Evolutionary conservation across 53 echinoderm and acorn worm genomes (phyloP).

Genomic region (Zoroaster sp.): DNA sequence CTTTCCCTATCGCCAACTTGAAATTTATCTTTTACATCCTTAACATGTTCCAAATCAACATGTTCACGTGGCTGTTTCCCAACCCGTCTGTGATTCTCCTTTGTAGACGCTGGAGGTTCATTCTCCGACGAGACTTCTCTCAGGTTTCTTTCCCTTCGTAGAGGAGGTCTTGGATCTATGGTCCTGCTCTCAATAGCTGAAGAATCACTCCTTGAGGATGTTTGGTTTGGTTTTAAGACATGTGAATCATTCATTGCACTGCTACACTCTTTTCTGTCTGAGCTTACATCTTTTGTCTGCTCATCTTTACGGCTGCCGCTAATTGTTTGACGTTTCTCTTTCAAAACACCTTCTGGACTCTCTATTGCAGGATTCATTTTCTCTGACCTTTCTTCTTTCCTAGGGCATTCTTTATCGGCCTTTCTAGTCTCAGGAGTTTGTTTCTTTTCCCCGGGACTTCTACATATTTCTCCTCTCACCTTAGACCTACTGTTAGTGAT

Average conservation of each 20-base stretch:
- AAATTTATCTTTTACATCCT: not conserved
- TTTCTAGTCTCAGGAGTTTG: not conserved
- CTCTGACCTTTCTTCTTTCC: not conserved
- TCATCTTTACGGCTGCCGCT: not conserved
- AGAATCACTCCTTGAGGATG: not conserved
- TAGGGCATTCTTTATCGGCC: not conserved
- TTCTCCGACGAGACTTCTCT: not conserved
- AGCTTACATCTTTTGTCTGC: not conserved
- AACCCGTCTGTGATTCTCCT: not conserved
- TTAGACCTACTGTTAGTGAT: not conserved
- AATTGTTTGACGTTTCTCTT: not conserved
- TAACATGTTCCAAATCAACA: not conserved
- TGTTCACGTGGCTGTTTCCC: not conserved
- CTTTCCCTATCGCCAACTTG: not conserved
- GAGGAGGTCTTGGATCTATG: not conserved
- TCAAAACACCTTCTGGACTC: not conserved
- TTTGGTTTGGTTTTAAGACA: not conserved
- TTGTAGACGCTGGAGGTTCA: not conserved
- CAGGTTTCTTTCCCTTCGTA: not conserved
- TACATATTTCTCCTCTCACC: not conserved
- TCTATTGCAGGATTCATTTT: not conserved
- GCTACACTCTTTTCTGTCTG: not conserved
- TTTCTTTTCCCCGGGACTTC: not conserved
- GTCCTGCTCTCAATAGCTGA: slow-evolving; percentile 5
- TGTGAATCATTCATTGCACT: not conserved